A percentile compares a stretch with the other conserved stretches of the same genome.
phyloP scores from a whole-genome alignment of 2,113 vertebrate species.

The Corythaeola cristata region DNA sequence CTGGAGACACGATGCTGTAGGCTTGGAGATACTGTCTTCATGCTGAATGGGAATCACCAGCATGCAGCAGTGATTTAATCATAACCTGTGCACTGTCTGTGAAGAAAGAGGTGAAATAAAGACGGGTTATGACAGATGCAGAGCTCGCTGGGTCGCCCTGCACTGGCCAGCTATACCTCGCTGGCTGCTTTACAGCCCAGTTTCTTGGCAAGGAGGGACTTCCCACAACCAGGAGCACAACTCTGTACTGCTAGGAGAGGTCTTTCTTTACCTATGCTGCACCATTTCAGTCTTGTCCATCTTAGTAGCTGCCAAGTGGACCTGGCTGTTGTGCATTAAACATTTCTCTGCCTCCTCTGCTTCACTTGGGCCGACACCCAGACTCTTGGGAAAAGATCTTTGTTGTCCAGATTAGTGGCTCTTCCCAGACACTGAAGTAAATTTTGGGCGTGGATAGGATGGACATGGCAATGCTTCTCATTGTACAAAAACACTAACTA shows the following conservation, averaged over 20 bases:
- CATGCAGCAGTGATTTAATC: not conserved
- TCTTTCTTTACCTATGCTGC: not conserved
- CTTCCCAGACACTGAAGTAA: not conserved
- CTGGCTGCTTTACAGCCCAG: not conserved
- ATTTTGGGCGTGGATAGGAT: not conserved
- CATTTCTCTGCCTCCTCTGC: not conserved
- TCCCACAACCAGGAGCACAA: not conserved
- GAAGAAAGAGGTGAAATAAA: not conserved
- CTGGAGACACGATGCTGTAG: not conserved
- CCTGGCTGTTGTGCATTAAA: not conserved
- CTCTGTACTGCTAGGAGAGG: not conserved
- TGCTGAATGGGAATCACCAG: not conserved
- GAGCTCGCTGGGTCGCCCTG: not conserved
- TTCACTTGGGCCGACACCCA: not conserved
- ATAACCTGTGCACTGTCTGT: not conserved
- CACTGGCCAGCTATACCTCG: not conserved
- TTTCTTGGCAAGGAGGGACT: not conserved
- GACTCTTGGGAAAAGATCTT: not conserved
- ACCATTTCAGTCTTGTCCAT: not conserved
- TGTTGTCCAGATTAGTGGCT: not conserved
- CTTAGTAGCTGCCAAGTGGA: not conserved
- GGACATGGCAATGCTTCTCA: fast-evolving
- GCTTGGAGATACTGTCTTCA: not conserved
- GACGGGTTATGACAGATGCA: not conserved
- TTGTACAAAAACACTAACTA: not conserved